Percentiles rank a stretch among this genome's conserved stretches.
These are phyloP conservation scores for Grallaria varia DNA, from an alignment of 2,113 vertebrate species.

Conservation along the genomic window DNA sequence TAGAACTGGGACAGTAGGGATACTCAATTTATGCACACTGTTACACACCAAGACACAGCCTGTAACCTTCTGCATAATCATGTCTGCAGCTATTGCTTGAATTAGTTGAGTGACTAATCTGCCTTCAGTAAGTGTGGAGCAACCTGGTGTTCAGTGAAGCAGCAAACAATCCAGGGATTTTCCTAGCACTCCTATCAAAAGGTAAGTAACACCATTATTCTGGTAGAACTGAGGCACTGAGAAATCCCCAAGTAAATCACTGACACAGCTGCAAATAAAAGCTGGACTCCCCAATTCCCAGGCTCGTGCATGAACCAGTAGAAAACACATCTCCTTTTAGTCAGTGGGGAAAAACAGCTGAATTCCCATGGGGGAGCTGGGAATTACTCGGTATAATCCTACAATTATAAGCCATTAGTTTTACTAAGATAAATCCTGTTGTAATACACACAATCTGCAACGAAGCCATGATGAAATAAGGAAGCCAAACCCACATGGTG, in stretches of 20 bases:
- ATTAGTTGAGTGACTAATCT: not conserved
- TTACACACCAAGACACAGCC: not conserved
- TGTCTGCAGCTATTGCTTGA: not conserved
- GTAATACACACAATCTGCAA: not conserved
- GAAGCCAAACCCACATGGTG: not conserved
- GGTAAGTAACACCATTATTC: not conserved
- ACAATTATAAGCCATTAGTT: not conserved
- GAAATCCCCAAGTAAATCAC: slow-evolving; percentile 5
- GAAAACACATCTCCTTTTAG: not conserved
- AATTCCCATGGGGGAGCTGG: not conserved
- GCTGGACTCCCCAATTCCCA: not conserved
- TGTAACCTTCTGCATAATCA: not conserved
- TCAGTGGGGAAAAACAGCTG: not conserved
- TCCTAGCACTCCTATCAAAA: not conserved
- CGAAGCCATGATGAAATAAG: not conserved
- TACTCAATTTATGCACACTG: not conserved
- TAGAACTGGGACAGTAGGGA: not conserved
- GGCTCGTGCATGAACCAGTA: not conserved
- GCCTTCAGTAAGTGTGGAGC: not conserved
- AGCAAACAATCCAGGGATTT: not conserved
- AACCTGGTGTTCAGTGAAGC: not conserved
- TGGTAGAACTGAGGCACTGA: not conserved
- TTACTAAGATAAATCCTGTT: not conserved
- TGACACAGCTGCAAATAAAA: not conserved
- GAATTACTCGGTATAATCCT: not conserved